Conservation (phyloP, 1,140 invertebrate genomes). For the silkworm (Bombyx mori) region ASM3026992v2 NC_085116.1:10732501-10733000, state of each 20-base stretch:
- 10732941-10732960: conserved; percentile 19
- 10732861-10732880: conserved; percentile 51
- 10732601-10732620: conserved; percentile 37
- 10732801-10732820: conserved; percentile 43
- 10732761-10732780: conserved; percentile 19
- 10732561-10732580: neutral
- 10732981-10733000: conserved; percentile 69
- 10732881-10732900: conserved; percentile 13
- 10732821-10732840: conserved; percentile 46
- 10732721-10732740: conserved; percentile 63
- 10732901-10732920: conserved; percentile 27
- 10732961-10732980: conserved; percentile 67
- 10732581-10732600: conserved; percentile 13
- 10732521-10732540: too few relatives aligned
- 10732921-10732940: conserved; percentile 23
- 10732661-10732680: conserved; percentile 70
- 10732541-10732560: neutral
- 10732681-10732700: conserved; percentile 65
- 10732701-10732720: conserved; percentile 43
- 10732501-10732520: too few relatives aligned
- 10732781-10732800: conserved; percentile 23
- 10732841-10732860: conserved; percentile 47
- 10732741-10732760: conserved; percentile 52
- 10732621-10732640: conserved; percentile 52
- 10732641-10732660: conserved; percentile 65